Evolutionary conservation across 1,140 invertebrate species (phyloP).

Genomic region (Aethina tumida): DNA sequence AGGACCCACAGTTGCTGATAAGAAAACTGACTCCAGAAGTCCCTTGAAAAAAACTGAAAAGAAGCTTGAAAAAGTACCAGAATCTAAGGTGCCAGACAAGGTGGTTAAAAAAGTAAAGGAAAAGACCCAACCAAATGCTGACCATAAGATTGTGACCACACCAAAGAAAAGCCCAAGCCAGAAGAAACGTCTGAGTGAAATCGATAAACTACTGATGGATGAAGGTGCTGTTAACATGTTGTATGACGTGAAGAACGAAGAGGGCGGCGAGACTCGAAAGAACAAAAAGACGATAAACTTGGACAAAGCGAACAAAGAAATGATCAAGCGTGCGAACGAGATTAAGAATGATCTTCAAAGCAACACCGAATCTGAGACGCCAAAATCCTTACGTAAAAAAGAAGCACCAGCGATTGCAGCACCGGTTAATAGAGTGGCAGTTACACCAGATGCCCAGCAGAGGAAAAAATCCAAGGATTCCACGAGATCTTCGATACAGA

Average conservation of each 20-base stretch:
- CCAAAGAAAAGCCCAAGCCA: conserved; percentile 3
- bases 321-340: conserved; percentile 41
- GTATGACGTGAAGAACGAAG: conserved; percentile 58
- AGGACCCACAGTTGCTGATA: conserved; percentile 7
- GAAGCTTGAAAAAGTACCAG: conserved; percentile 3
- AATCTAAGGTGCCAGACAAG: neutral
- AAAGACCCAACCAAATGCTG: conserved; percentile 1
- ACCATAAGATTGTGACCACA: neutral
- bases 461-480: conserved; percentile 39
- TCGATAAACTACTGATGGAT: conserved; percentile 68
- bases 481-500: conserved; percentile 30
- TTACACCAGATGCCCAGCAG: conserved; percentile 26
- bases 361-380: conserved; percentile 25
- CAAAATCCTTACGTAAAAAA: conserved; percentile 31
- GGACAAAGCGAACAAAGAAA: conserved; percentile 41
- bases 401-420: too few species aligned
- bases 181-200: conserved; percentile 51
- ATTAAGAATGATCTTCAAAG: conserved; percentile 30
- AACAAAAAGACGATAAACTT: conserved; percentile 35
- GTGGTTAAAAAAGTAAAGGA: conserved; percentile 3
- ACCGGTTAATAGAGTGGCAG: conserved; percentile 7
- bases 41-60: neutral
- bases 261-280: conserved; percentile 22
- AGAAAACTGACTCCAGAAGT: conserved; percentile 6
- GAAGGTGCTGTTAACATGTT: conserved; percentile 79